phyloP scores from a whole-genome alignment of 2,888 invertebrate species.

The Dolomedes plantarius region DNA sequence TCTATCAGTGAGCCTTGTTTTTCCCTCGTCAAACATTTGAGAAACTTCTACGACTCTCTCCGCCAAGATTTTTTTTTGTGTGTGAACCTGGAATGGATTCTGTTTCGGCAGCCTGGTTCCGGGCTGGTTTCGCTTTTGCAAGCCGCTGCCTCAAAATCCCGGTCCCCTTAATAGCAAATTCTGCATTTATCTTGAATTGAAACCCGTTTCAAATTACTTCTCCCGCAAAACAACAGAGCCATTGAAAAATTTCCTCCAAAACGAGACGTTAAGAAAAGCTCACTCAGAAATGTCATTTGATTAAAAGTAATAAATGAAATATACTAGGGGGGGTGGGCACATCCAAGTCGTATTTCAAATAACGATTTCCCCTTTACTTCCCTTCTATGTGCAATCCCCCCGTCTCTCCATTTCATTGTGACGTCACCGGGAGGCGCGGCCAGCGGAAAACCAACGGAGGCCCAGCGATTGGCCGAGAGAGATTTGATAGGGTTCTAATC shows the following conservation, averaged over 20 bases:
- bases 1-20: too few species aligned
- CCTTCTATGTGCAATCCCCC: too few species aligned
- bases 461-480: conserved; percentile 52
- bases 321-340: conserved; percentile 38
- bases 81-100: too few species aligned
- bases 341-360: conserved; percentile 60
- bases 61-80: too few species aligned
- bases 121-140: too few species aligned
- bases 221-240: conserved; percentile 19
- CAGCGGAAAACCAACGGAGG: conserved; percentile 11
- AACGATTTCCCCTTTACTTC: conserved; percentile 37
- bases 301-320: conserved; percentile 69
- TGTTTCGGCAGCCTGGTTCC: too few species aligned
- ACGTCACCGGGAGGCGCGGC: conserved; percentile 47
- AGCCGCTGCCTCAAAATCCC: background rate
- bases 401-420: conserved; percentile 41
- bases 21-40: too few species aligned
- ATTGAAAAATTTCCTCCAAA: conserved; percentile 26
- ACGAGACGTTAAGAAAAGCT: conserved; percentile 8
- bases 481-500: conserved; percentile 69
- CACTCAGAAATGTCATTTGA: conserved; percentile 56
- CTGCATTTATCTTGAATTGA: conserved; percentile 15
- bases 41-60: too few species aligned
- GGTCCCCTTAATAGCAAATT: background rate
- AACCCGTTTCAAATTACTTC: conserved; percentile 12